These are phyloP conservation scores for Erythrolamprus reginae DNA, from an alignment of 2,113 vertebrate species.

Conservation along the genomic window DNA sequence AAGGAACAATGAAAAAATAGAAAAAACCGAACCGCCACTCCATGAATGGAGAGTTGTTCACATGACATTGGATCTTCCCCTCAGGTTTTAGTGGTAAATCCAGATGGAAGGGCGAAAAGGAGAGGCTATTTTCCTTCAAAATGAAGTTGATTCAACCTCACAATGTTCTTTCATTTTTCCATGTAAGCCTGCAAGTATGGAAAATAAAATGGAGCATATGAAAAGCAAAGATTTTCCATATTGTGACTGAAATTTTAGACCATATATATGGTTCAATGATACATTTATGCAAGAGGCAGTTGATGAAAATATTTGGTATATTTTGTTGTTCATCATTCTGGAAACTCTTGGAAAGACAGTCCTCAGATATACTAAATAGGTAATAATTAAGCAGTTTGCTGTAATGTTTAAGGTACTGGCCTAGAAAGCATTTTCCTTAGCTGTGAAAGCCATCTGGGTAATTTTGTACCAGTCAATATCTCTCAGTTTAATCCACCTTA, in stretches of 20 bases:
- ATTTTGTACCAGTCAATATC: background rate
- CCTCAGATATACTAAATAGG: background rate
- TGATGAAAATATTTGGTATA: background rate
- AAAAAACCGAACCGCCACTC: background rate
- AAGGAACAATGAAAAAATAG: background rate
- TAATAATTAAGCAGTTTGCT: background rate
- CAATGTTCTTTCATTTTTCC: background rate
- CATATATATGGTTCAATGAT: background rate
- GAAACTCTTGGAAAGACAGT: background rate
- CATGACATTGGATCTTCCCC: background rate
- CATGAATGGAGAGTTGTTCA: background rate
- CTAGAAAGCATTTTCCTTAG: background rate
- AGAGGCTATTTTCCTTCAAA: background rate
- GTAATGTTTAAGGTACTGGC: background rate
- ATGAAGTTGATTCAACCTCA: background rate
- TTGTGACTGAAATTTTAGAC: background rate
- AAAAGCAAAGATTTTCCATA: background rate
- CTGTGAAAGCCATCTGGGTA: background rate
- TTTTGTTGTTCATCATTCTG: background rate
- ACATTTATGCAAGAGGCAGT: background rate
- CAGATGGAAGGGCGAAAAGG: background rate
- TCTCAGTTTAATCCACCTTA: background rate
- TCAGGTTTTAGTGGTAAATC: background rate
- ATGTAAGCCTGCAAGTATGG: background rate
- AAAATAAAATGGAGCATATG: background rate